Conservation (phyloP, 1,140 invertebrate genomes). For the Diorhabda carinulata region DNA sequence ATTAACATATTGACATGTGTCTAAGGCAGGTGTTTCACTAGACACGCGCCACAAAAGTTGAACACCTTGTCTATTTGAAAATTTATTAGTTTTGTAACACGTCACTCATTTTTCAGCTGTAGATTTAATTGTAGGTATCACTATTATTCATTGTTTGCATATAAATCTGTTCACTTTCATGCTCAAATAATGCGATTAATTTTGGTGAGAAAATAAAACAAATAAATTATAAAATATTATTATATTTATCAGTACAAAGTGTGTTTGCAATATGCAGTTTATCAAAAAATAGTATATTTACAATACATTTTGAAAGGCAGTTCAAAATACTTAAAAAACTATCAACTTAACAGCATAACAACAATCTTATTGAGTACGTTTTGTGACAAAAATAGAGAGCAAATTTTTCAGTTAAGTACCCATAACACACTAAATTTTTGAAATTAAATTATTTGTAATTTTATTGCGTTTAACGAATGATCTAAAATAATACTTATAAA, state of each 20-base stretch:
- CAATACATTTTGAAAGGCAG: constrained; percentile 17
- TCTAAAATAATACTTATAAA: constrained; percentile 15
- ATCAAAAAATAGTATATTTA: constrained; percentile 26
- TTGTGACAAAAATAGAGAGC: neutral
- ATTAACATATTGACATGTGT: constrained; percentile 35
- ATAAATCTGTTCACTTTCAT: no score
- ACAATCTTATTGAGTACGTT: constrained; percentile 10
- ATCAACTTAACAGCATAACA: constrained; percentile 10
- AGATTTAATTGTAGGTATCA: neutral
- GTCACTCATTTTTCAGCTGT: constrained; percentile 13
- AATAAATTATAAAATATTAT: constrained; percentile 20
- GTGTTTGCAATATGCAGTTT: constrained; percentile 16
- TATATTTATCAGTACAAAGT: constrained; percentile 32
- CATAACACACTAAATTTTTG: neutral
- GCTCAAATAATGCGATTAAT: no score
- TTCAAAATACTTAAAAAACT: constrained; percentile 10
- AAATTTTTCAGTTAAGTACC: neutral
- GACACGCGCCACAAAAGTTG: constrained; percentile 29
- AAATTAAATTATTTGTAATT: constrained; percentile 7
- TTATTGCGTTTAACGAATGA: constrained; percentile 10
- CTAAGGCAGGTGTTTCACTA: constrained; percentile 30
- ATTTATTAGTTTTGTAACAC: constrained; percentile 16
- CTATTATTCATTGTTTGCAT: no score
- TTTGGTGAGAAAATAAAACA: constrained; percentile 9
- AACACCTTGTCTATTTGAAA: constrained; percentile 31